A percentile compares a stretch with the other conserved stretches of the same genome.
Conservation (phyloP, 2,113 vertebrate species). For the Pteropus alecto region DNA sequence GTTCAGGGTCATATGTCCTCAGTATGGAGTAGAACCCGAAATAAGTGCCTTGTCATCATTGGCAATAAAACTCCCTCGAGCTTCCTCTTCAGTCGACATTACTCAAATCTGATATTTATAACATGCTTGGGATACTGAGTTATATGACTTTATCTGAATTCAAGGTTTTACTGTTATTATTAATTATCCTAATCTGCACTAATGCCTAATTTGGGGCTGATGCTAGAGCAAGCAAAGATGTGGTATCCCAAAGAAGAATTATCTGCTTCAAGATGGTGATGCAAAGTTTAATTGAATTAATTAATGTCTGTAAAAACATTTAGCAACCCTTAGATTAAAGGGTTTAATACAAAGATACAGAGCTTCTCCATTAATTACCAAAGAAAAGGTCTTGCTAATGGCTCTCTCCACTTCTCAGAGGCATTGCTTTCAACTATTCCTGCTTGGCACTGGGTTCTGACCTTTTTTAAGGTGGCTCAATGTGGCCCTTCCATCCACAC, state of each 20-base stretch:
- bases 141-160: background rate
- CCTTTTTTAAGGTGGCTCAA: background rate
- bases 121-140: background rate
- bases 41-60: background rate
- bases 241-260: constrained; percentile 11
- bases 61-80: background rate
- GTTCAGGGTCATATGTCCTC: constrained; percentile 3
- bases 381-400: background rate
- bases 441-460: background rate
- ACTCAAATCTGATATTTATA: background rate
- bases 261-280: constrained; percentile 36
- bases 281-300: constrained; percentile 63
- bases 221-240: background rate
- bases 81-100: background rate
- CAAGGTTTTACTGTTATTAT: background rate
- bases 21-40: background rate
- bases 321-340: constrained; percentile 55
- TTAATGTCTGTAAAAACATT: constrained; percentile 61
- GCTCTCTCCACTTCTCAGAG: background rate
- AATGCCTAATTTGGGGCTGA: background rate
- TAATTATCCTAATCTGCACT: background rate
- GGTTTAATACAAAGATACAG: background rate
- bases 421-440: background rate
- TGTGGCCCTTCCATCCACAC: background rate
- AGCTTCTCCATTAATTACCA: constrained; percentile 48